Evolutionary conservation across 2,888 invertebrate species (phyloP), one percentile per base, ranked within the genome.

Genomic region (Arrhopalites spinosus): DNA sequence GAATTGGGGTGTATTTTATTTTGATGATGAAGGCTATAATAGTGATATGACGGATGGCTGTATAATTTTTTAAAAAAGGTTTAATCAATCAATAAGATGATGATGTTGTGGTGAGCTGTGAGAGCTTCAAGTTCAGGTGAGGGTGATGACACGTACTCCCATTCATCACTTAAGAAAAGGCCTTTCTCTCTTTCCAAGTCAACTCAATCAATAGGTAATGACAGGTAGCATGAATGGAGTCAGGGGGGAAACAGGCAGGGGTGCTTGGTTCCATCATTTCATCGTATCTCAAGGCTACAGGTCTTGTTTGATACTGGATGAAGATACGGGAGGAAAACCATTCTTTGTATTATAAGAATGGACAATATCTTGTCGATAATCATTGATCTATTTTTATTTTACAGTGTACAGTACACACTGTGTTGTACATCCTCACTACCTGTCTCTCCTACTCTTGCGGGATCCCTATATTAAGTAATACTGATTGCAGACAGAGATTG

Each of bases 91-190:
- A 25, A 68, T 45, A 45, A 45, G n/a, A 29, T 27, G n/a, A n/a
- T 23, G 53, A 53, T 20, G n/a, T 15, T 29, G 27, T 29, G 25
- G 3, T 11, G 3, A 3, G 5, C 36, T 7, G 36, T 23, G 67
- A 68, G 47, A 68, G 23, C 11, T 36, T 36, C 23, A 68, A 71
- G 71, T 71, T 71, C 56, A 71, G 71, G 45, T 56, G 71, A 61
- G 71, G 61, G 27, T 61, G 71, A 71, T 59, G 71, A 71, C 61
- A 71, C 59, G 66, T 30, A 56, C 1, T 3, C 27, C 56, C 56
- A 61, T 45, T 71, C 23, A 59, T 56, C 66, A 66, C 2, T 30
- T 30, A 25, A 15, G 8, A 66, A 20, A 1, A 3, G 25, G 20
- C 36, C 66, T 66, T 66, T 64, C 25, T 61, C 30, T 25, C 36